Evolutionary conservation across 2,797 vertebrate genomes (phyloP).

Genomic region (Alca torda): DNA sequence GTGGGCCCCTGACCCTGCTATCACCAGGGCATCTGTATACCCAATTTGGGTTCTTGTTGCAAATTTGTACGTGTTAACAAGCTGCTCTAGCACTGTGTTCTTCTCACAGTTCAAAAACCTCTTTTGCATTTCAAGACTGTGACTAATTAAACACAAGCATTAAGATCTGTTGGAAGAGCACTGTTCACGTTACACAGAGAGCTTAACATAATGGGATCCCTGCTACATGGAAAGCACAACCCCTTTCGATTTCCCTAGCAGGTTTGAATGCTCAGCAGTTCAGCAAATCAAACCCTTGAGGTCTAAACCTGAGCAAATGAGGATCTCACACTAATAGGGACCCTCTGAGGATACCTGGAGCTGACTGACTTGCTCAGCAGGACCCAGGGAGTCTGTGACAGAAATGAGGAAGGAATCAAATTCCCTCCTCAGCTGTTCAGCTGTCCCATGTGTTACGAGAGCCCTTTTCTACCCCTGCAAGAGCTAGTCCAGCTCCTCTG

Average conservation of each 20-base stretch:
- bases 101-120: not conserved
- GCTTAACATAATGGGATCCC: not conserved
- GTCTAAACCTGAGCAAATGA: not conserved
- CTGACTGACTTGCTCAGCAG: not conserved
- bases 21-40: not conserved
- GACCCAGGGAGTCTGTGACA: not conserved
- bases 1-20: not conserved
- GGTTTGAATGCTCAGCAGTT: not conserved
- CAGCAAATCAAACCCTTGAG: not conserved
- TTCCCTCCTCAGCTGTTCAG: not conserved
- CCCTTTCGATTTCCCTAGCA: not conserved
- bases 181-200: not conserved
- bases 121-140: not conserved
- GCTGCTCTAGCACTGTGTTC: not conserved
- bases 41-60: not conserved
- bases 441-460: not conserved
- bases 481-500: not conserved
- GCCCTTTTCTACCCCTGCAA: not conserved
- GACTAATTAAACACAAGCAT: not conserved
- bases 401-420: not conserved
- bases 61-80: not conserved
- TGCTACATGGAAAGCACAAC: not conserved
- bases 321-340: not conserved
- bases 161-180: not conserved
- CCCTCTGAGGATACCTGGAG: not conserved